Conservation (phyloP, 2,888 invertebrate species). For the Diaprepes abbreviatus region DNA sequence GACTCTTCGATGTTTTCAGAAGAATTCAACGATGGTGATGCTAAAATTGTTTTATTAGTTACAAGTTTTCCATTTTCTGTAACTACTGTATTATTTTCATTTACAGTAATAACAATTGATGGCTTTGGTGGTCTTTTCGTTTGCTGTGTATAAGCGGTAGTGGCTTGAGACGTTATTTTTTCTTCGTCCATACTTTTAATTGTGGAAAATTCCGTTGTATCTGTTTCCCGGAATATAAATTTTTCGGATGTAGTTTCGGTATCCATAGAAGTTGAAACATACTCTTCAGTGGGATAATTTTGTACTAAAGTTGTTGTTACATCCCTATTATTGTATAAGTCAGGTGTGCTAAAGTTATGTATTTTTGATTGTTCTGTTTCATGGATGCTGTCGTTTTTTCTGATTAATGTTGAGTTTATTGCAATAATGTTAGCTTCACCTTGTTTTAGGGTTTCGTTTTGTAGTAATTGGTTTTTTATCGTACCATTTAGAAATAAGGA, state of each 20-base stretch:
- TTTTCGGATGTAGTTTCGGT: conserved; percentile 59
- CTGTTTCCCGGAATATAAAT: conserved; percentile 48
- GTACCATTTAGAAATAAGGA: conserved; percentile 11
- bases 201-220: conserved; percentile 1
- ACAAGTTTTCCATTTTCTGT: conserved; percentile 40
- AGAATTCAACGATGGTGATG: conserved; percentile 1
- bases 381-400: neutral
- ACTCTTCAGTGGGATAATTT: conserved; percentile 15
- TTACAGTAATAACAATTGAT: conserved; percentile 52
- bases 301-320: neutral
- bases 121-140: conserved; percentile 30
- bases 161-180: neutral
- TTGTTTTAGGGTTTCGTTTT: conserved; percentile 11
- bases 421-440: conserved; percentile 14
- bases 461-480: neutral
- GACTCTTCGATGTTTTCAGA: neutral
- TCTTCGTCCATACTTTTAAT: neutral
- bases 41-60: conserved; percentile 24
- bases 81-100: conserved; percentile 48
- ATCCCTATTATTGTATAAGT: neutral
- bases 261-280: conserved; percentile 41
- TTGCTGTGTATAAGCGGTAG: neutral
- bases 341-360: neutral
- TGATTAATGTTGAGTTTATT: conserved; percentile 3
- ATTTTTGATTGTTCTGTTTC: neutral